These are phyloP conservation scores for Thaumatotibia leucotreta DNA, from an alignment of 1,140 invertebrate genomes.

Conservation along the genomic window DNA sequence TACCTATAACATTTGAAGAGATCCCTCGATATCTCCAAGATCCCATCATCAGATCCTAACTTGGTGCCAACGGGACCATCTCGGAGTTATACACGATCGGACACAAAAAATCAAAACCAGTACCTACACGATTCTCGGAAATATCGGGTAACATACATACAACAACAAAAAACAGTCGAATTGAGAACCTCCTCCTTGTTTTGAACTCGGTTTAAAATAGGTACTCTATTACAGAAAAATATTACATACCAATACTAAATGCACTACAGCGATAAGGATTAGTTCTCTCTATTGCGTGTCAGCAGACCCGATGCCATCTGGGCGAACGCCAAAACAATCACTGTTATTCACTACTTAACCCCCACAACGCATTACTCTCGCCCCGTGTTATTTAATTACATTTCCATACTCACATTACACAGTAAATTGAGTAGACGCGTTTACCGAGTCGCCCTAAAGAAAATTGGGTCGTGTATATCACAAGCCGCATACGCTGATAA, in stretches of 20 bases:
- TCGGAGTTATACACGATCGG: too few species aligned
- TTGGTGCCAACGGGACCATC: too few species aligned
- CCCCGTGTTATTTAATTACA: constrained; percentile 23
- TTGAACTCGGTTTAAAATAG: too few species aligned
- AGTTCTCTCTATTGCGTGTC: constrained; percentile 34
- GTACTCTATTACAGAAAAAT: too few species aligned
- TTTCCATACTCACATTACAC: constrained; percentile 18
- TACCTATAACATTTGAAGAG: too few species aligned
- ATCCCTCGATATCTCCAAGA: too few species aligned
- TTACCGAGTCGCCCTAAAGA: constrained; percentile 40
- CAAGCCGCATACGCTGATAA: constrained; percentile 46
- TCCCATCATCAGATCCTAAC: too few species aligned
- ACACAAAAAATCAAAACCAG: too few species aligned
- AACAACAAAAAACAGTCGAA: too few species aligned
- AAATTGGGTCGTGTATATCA: constrained; percentile 50
- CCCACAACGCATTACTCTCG: constrained; percentile 33
- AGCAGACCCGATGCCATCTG: constrained; percentile 60
- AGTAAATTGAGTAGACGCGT: constrained; percentile 30
- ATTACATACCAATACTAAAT: background rate
- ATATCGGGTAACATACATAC: too few species aligned
- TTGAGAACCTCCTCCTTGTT: too few species aligned
- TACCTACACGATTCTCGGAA: too few species aligned
- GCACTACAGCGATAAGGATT: constrained; percentile 15
- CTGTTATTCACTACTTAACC: constrained; percentile 64
- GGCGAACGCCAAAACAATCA: constrained; percentile 68